phyloP scores from a whole-genome alignment of 2,113 vertebrate genomes.

The Vombatus ursinus region DNA sequence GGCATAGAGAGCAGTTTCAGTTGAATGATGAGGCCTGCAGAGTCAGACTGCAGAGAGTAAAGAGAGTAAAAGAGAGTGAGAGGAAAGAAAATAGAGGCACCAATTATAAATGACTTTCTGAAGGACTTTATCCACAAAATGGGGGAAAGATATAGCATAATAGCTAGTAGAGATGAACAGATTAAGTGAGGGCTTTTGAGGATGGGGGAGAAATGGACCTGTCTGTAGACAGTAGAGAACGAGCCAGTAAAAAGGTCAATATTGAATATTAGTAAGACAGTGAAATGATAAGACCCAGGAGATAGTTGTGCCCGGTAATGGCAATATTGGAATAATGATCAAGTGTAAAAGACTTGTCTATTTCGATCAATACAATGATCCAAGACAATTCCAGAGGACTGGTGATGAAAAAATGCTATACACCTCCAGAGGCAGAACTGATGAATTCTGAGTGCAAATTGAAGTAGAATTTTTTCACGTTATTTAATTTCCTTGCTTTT shows the following conservation, averaged over 20 bases:
- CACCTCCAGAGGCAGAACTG: too few species aligned
- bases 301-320: too few species aligned
- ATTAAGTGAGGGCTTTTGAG: neutral
- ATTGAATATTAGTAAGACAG: neutral
- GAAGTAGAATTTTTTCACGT: too few species aligned
- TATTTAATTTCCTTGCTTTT: too few species aligned
- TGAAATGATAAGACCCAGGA: too few species aligned
- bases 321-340: too few species aligned
- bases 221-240: neutral
- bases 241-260: neutral
- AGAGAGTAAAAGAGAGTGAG: neutral
- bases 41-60: neutral
- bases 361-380: too few species aligned
- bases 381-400: too few species aligned
- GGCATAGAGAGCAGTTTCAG: neutral
- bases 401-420: too few species aligned
- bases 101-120: neutral
- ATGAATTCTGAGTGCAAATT: too few species aligned
- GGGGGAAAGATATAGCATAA: neutral
- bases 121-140: neutral
- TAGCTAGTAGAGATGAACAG: neutral
- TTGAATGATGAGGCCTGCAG: neutral
- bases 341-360: too few species aligned
- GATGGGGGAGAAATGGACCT: neutral
- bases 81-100: neutral